A percentile compares a stretch with the other conserved stretches of the same genome.
phyloP scores from a whole-genome alignment of 1,140 invertebrate species.

The Bombus cullumanus region DNA sequence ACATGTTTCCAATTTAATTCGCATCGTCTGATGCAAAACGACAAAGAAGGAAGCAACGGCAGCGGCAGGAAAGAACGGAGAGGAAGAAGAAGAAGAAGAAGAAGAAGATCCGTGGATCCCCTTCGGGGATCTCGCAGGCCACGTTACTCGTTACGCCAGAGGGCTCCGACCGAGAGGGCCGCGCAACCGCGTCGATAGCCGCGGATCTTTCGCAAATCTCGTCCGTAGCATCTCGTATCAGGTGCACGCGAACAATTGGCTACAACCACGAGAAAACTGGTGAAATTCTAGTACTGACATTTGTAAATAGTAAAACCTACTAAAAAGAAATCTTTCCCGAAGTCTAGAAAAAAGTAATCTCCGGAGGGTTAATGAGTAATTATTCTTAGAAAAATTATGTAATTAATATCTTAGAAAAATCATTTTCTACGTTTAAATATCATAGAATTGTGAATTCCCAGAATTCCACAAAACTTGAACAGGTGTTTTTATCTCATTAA shows the following conservation, averaged over 20 bases:
- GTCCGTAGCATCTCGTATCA: conserved; percentile 14
- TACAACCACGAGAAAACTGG: conserved; percentile 25
- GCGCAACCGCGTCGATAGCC: conserved; percentile 22
- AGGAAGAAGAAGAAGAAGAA: background rate
- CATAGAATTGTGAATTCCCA: no score
- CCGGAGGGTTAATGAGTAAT: no score
- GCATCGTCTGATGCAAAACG: conserved; percentile 33
- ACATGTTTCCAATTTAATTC: conserved; percentile 46
- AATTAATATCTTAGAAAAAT: no score
- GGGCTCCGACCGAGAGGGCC: background rate
- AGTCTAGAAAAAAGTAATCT: no score
- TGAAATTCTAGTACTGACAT: conserved; percentile 29
- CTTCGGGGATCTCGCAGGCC: conserved; percentile 14
- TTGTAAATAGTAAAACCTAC: background rate
- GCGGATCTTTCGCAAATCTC: conserved; percentile 33
- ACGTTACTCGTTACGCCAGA: conserved; percentile 33
- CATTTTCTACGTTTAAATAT: no score
- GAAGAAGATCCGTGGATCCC: conserved; percentile 2
- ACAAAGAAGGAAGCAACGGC: background rate
- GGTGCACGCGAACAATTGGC: conserved; percentile 52
- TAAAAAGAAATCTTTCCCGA: no score
- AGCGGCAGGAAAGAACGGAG: no score
- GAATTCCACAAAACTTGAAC: no score
- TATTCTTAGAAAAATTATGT: no score
- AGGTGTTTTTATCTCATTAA: no score